Percentiles rank a stretch among this genome's conserved stretches.
Evolutionary conservation across 2,888 invertebrate species (phyloP).

Genomic region (Lumbricus terrestris): DNA sequence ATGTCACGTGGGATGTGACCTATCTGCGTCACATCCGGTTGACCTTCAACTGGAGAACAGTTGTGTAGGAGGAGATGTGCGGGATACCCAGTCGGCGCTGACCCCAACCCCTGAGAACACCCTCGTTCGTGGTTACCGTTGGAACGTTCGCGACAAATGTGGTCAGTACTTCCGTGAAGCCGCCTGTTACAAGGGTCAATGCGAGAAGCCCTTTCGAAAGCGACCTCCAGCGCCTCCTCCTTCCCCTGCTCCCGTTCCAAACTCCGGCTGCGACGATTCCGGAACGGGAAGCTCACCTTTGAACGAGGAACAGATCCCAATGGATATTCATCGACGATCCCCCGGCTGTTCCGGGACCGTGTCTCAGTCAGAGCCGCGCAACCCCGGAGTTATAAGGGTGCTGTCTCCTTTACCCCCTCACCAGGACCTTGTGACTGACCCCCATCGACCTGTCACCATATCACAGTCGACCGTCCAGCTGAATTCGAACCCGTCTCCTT

Average conservation of each 20-base stretch:
- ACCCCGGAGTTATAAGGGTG: neutral
- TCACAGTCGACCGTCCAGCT: slow-evolving; percentile 7
- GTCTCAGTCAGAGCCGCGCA: neutral
- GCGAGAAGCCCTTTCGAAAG: neutral
- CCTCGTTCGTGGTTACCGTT: slow-evolving; percentile 41
- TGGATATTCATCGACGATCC: neutral
- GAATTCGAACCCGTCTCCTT: neutral
- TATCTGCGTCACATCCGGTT: neutral
- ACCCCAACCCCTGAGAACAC: slow-evolving; percentile 23
- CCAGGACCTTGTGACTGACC: neutral
- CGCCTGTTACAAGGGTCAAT: neutral
- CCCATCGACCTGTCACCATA: neutral
- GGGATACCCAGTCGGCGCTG: neutral
- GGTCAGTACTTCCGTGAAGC: slow-evolving; percentile 27
- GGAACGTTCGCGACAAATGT: slow-evolving; percentile 45
- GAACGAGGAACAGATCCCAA: neutral
- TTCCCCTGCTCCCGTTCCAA: neutral
- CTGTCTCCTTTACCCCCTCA: neutral
- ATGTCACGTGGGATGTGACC: neutral
- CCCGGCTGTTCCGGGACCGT: neutral
- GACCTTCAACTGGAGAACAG: neutral
- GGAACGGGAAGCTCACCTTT: neutral
- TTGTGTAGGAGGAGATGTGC: neutral
- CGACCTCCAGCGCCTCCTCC: slow-evolving; percentile 8
- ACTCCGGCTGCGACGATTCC: neutral